Percentiles rank a stretch among this genome's conserved stretches.
Conservation (phyloP, 2,797 vertebrate genomes). For the Hybognathus amarus region DNA sequence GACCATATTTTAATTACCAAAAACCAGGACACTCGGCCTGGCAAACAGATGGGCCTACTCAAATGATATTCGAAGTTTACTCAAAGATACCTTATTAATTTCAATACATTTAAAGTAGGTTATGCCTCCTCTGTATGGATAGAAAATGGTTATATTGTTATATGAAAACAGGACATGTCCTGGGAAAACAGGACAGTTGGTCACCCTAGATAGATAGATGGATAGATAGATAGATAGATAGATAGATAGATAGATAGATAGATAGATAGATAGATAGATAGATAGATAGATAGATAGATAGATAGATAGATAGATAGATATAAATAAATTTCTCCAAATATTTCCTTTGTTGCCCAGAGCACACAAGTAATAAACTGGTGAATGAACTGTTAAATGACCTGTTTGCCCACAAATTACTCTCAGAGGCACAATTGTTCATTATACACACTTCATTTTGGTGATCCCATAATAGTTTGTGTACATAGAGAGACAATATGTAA, state of each 20-base stretch:
- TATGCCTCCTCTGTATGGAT: no score
- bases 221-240: not conserved
- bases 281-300: not conserved
- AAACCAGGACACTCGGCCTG: no score
- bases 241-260: not conserved
- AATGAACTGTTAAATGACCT: not conserved
- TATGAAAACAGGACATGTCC: no score
- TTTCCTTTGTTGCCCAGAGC: not conserved
- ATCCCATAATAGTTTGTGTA: not conserved
- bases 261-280: not conserved
- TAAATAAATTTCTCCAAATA: not conserved
- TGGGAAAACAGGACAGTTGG: no score
- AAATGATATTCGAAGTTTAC: no score
- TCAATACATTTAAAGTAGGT: no score
- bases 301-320: not conserved
- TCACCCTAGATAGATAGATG: not conserved
- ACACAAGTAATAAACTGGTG: constrained; percentile 17
- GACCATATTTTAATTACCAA: no score
- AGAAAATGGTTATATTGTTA: no score
- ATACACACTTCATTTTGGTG: constrained; percentile 4
- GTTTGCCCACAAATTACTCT: not conserved
- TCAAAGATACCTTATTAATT: no score
- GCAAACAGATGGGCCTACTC: no score
- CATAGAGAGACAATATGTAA: not conserved
- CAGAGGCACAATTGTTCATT: not conserved